phyloP scores from a whole-genome alignment of 2,113 vertebrate genomes.

The Rhabdornis inornatus region DNA sequence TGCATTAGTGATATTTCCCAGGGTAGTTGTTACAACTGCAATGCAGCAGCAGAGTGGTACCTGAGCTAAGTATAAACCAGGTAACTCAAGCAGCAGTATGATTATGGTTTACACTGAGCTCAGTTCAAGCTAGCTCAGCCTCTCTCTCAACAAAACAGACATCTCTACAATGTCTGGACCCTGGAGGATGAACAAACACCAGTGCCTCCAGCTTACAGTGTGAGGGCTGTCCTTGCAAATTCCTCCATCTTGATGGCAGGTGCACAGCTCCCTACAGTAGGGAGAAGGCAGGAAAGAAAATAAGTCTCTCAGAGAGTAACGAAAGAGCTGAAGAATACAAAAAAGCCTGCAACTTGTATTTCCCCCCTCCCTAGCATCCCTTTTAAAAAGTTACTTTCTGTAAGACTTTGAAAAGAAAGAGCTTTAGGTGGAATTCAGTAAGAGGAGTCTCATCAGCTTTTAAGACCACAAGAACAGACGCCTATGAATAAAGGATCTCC shows the following conservation, averaged over 20 bases:
- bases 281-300: conserved; percentile 47
- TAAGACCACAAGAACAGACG: not conserved
- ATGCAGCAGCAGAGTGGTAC: not conserved
- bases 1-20: not conserved
- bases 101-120: not conserved
- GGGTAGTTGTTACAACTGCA: not conserved
- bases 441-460: not conserved
- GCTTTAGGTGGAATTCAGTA: not conserved
- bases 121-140: not conserved
- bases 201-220: conserved; percentile 16
- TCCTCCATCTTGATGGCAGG: not conserved
- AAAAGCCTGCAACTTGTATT: not conserved
- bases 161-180: not conserved
- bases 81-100: not conserved
- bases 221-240: conserved; percentile 14
- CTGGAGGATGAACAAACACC: not conserved
- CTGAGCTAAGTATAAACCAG: not conserved
- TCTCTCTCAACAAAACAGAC: not conserved
- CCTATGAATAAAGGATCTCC: not conserved
- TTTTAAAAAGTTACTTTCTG: not conserved
- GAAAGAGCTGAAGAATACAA: not conserved
- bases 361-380: not conserved
- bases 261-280: not conserved
- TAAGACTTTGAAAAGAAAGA: not conserved
- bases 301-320: not conserved